A percentile compares a stretch with the other conserved stretches of the same genome.
Evolutionary conservation across 2,888 invertebrate species (phyloP).

Genomic region (Melipona beecheii): DNA sequence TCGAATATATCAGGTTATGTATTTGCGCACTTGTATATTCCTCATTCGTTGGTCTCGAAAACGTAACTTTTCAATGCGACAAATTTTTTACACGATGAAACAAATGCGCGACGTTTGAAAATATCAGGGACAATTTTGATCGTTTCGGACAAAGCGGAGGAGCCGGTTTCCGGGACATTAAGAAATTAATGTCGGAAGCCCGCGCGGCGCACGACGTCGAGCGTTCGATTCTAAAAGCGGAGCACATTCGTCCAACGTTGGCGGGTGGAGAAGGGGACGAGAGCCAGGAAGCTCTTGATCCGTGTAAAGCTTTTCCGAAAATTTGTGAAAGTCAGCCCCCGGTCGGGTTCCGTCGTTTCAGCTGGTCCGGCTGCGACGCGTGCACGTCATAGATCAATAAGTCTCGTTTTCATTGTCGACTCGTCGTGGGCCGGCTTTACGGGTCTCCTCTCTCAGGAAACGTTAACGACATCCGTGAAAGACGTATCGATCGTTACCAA

Average conservation of each 20-base stretch:
- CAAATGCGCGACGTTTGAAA: no score
- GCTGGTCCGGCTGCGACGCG: slow-evolving; percentile 72
- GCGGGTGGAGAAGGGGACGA: not conserved
- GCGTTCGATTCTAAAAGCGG: slow-evolving; percentile 44
- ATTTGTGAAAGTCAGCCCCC: slow-evolving; percentile 52
- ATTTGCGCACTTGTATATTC: not conserved
- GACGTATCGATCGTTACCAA: slow-evolving; percentile 72
- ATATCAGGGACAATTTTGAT: no score
- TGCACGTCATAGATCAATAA: slow-evolving; percentile 79
- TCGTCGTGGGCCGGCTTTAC: slow-evolving; percentile 69
- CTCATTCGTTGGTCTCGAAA: not conserved
- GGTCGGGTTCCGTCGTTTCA: slow-evolving; percentile 37
- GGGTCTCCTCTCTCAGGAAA: slow-evolving; percentile 80
- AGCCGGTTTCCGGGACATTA: not conserved
- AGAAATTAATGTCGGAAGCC: slow-evolving; percentile 19
- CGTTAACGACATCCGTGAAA: slow-evolving; percentile 77
- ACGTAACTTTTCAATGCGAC: rapidly evolving
- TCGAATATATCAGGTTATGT: no score
- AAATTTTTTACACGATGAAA: not conserved
- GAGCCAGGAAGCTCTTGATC: slow-evolving; percentile 50
- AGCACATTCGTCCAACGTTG: slow-evolving; percentile 36
- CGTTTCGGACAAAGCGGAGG: not conserved
- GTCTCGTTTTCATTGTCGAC: slow-evolving; percentile 70
- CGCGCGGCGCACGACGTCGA: slow-evolving; percentile 4
- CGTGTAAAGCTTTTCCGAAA: slow-evolving; percentile 56